A percentile compares a stretch with the other conserved stretches of the same genome.
These are phyloP conservation scores for Andrena cerasifolii DNA, from an alignment of 1,140 invertebrate species.

Conservation along the genomic window DNA sequence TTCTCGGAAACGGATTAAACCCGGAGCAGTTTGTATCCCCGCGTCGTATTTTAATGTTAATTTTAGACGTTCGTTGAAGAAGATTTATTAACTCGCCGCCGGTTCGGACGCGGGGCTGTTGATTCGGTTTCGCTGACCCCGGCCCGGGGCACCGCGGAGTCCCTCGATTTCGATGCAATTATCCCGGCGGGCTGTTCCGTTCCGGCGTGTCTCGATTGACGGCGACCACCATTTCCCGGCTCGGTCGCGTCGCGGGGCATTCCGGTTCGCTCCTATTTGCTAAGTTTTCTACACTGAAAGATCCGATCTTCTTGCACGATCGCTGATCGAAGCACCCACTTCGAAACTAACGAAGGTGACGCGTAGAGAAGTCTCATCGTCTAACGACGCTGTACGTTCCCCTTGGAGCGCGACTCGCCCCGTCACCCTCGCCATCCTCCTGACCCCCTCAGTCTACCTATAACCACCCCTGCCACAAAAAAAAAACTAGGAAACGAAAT, in stretches of 20 bases:
- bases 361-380: constrained; percentile 1
- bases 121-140: constrained; percentile 8
- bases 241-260: too few relatives aligned
- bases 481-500: neutral
- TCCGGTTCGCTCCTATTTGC: too few relatives aligned
- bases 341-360: too few relatives aligned
- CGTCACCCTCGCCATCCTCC: neutral
- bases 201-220: neutral
- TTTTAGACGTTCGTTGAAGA: constrained; percentile 44
- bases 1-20: constrained; percentile 41
- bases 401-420: neutral
- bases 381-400: neutral
- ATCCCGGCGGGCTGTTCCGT: neutral
- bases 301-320: too few relatives aligned
- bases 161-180: constrained; percentile 33
- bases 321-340: too few relatives aligned
- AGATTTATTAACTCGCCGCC: constrained; percentile 42
- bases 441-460: neutral
- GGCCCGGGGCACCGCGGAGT: neutral
- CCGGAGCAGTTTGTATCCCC: constrained; percentile 26
- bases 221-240: too few relatives aligned
- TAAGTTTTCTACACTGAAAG: too few relatives aligned
- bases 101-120: constrained; percentile 40
- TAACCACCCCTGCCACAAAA: too few relatives aligned
- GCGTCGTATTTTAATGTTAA: constrained; percentile 49